These are phyloP conservation scores for Caenorhabditis inopinata DNA, from an alignment of 1,140 invertebrate species.

Conservation along the genomic window DNA sequence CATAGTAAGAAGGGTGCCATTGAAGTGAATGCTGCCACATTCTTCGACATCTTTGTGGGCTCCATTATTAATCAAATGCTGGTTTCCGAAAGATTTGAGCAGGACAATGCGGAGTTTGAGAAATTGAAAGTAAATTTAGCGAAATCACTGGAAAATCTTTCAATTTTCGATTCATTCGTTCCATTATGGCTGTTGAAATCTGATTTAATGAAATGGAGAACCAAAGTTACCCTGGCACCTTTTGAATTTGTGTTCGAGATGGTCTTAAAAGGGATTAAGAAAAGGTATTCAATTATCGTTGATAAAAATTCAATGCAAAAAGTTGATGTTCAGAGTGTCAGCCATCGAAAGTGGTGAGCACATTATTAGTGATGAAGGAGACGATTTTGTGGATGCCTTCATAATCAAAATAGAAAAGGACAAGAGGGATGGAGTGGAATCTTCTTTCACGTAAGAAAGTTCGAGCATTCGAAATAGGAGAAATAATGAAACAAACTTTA, in stretches of 20 bases:
- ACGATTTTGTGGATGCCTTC: constrained; percentile 70
- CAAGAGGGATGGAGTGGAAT: background rate
- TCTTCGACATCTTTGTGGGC: constrained; percentile 33
- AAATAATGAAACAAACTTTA: too few species aligned
- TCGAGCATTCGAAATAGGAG: too few species aligned
- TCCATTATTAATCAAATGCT: constrained; percentile 50
- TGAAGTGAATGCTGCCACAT: background rate
- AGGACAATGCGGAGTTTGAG: constrained; percentile 23
- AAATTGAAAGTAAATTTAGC: constrained; percentile 8
- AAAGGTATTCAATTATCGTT: background rate
- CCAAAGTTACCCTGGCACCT: background rate
- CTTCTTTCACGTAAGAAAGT: background rate
- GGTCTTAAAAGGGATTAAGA: background rate
- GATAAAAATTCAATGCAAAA: background rate
- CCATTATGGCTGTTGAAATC: background rate
- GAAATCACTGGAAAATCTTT: background rate
- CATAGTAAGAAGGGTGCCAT: background rate
- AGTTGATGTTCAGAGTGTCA: background rate
- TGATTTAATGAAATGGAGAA: background rate
- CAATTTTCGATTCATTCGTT: background rate
- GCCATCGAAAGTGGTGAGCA: constrained; percentile 46
- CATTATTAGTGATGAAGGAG: constrained; percentile 65
- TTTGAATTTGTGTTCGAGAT: background rate
- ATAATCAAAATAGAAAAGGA: constrained; percentile 67
- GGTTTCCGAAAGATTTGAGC: constrained; percentile 63